phyloP scores from a whole-genome alignment of 2,797 vertebrate species.

The Chaenodraco wilsoni region DNA sequence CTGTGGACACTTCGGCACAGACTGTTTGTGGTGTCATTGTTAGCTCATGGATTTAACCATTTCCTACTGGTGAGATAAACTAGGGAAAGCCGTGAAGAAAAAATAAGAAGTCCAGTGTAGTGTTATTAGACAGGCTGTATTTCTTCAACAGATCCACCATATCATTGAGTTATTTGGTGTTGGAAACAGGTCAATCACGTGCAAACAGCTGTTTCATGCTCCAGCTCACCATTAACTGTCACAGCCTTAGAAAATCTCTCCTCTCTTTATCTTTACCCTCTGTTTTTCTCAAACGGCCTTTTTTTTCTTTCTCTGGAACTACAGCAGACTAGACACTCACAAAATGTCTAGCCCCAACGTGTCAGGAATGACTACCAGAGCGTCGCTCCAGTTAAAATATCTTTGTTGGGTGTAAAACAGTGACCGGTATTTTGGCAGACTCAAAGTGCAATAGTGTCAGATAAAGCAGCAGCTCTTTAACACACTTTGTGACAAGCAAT shows the following conservation, averaged over 20 bases:
- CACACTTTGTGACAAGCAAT: slow-evolving; percentile 38
- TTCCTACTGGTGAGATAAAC: slow-evolving; percentile 59
- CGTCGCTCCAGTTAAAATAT: slow-evolving; percentile 57
- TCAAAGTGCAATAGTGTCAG: slow-evolving; percentile 42
- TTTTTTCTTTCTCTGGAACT: slow-evolving; percentile 43
- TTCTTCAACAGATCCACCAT: slow-evolving; percentile 67
- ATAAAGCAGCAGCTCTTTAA: slow-evolving; percentile 39
- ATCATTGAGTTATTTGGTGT: slow-evolving; percentile 81
- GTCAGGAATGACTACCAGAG: slow-evolving; percentile 59
- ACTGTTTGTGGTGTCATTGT: slow-evolving; percentile 19
- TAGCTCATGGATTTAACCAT: slow-evolving; percentile 43
- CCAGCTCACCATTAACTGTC: slow-evolving; percentile 68
- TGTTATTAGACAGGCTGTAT: slow-evolving; percentile 76
- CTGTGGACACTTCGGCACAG: slow-evolving; percentile 34
- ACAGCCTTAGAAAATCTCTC: slow-evolving; percentile 54
- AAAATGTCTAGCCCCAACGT: slow-evolving; percentile 57
- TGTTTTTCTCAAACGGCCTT: slow-evolving; percentile 33
- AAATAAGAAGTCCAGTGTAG: slow-evolving; percentile 34
- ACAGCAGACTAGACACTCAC: slow-evolving; percentile 56
- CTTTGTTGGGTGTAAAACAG: slow-evolving; percentile 58
- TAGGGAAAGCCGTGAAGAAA: slow-evolving; percentile 39
- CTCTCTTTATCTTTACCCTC: slow-evolving; percentile 54
- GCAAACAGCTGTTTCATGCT: slow-evolving; percentile 73
- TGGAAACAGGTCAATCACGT: slow-evolving; percentile 67
- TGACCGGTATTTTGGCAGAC: slow-evolving; percentile 46